Conservation (phyloP, 2,797 vertebrate genomes). For the Coranthus polyacanthus region DNA sequence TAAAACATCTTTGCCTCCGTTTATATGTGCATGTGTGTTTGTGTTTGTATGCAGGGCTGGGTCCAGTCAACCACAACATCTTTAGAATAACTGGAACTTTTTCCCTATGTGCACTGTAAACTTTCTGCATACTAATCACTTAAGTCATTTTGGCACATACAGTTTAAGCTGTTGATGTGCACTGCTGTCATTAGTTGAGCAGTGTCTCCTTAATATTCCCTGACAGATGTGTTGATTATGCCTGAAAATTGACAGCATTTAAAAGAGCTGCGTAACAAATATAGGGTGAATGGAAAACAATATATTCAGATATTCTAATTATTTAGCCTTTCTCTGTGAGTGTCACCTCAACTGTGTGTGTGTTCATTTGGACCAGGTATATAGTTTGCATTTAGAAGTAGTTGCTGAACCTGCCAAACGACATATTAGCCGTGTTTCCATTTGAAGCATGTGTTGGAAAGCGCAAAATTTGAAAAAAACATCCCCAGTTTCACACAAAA, state of each 20-base stretch:
- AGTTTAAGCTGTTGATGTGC: background rate
- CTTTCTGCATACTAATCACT: background rate
- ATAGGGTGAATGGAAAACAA: background rate
- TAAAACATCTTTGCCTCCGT: conserved; percentile 13
- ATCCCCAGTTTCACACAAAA: no score
- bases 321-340: no score
- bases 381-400: no score
- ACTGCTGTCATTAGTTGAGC: conserved; percentile 14
- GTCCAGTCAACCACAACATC: conserved; percentile 2
- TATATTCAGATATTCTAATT: background rate
- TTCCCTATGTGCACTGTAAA: conserved; percentile 17
- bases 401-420: no score
- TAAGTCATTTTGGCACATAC: background rate
- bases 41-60: conserved; percentile 27
- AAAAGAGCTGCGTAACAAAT: background rate
- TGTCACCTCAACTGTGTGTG: no score
- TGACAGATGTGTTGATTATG: background rate
- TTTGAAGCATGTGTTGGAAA: no score
- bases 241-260: background rate
- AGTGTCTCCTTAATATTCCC: background rate
- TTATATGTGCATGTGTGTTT: background rate
- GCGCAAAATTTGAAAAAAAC: no score
- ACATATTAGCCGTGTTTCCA: no score
- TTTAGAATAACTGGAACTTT: background rate
- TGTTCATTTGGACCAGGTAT: no score